Evolutionary conservation across 2,113 vertebrate species (phyloP), one percentile per base, ranked within the genome.

Genomic region (Chelonoidis abingdonii): DNA sequence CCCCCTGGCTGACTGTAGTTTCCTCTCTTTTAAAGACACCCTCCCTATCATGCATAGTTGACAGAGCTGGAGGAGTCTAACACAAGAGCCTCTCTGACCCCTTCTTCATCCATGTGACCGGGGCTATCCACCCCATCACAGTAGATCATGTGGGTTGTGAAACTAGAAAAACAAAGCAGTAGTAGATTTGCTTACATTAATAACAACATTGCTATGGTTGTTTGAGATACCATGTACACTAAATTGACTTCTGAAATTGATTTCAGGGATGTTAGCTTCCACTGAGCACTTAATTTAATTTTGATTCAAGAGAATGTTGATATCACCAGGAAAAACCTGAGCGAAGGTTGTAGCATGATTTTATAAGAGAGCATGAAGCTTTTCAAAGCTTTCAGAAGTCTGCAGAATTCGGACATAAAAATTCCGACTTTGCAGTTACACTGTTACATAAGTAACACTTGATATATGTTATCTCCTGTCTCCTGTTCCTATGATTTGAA

Each of bases 191-290:
- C 35, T 25, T 22, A 11, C n/a, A 35, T 44, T 29, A 41, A 54
- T 35, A 86, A 24, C 94, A 75, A 83, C 56, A 91, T 49, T 95
- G 49, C 85, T 84, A 41, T 84, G 62, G 59, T 90, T 95, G 62
- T 97, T 96, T 94, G 86, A 96, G 95, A 95, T 93, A 84, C 56
- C 78, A 53, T 54, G 82, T 95, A 89, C 91, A 75, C 49, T 80
- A 94, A 97, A 96, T 91, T 94, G 86, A 87, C 84, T 96, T 97
- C 95, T 92, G 87, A 91, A 97, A 96, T 86, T 50, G 89, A 98
- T 97, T 97, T 97, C 87, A 95, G 92, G 96, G 89, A 93, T 96
- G 93, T 97, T 97, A 97, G 84, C 49, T 96, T 92, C 41, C 85
- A 84, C 41, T 87, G 94, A 95, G 62, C 75, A 38, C 25, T 49